Conservation (phyloP, 2,888 invertebrate species). For the Aspidapion aeneum region DNA sequence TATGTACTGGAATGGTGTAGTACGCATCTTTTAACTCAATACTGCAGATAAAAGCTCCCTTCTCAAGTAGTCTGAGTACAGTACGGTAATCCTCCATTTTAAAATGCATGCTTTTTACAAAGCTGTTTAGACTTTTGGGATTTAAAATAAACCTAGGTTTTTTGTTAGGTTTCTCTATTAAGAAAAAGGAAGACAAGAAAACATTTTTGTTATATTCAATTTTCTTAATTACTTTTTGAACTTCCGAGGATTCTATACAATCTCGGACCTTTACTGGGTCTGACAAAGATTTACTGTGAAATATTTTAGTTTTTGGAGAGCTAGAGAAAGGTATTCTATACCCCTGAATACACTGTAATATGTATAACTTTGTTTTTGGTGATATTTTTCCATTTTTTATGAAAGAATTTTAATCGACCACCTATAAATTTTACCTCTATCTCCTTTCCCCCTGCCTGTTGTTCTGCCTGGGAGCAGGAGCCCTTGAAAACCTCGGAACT, state of each 20-base stretch:
- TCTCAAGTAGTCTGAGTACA: slow-evolving; percentile 23
- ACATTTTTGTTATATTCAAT: too few species aligned
- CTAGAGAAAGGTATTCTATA: neutral
- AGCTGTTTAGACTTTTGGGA: slow-evolving; percentile 28
- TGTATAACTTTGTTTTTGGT: too few species aligned
- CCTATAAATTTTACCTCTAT: neutral
- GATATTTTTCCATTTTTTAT: neutral
- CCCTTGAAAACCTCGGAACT: too few species aligned
- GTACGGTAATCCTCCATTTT: slow-evolving; percentile 32
- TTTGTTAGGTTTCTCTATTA: too few species aligned
- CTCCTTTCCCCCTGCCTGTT: neutral
- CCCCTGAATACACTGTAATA: neutral
- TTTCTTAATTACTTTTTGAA: too few species aligned
- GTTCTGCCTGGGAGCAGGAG: too few species aligned
- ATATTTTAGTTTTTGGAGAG: neutral
- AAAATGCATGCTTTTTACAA: slow-evolving; percentile 28
- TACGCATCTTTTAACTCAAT: slow-evolving; percentile 25
- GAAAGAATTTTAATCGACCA: neutral
- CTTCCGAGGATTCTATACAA: too few species aligned
- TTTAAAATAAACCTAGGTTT: slow-evolving; percentile 28
- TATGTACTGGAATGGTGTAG: slow-evolving; percentile 26
- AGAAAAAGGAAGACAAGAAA: too few species aligned
- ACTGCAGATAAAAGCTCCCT: slow-evolving; percentile 14
- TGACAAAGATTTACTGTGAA: too few species aligned
- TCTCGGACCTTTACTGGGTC: too few species aligned